Base-by-base conservation (phyloP, 2,113 vertebrate species). In the Neopipo cinnamomea region DNA sequence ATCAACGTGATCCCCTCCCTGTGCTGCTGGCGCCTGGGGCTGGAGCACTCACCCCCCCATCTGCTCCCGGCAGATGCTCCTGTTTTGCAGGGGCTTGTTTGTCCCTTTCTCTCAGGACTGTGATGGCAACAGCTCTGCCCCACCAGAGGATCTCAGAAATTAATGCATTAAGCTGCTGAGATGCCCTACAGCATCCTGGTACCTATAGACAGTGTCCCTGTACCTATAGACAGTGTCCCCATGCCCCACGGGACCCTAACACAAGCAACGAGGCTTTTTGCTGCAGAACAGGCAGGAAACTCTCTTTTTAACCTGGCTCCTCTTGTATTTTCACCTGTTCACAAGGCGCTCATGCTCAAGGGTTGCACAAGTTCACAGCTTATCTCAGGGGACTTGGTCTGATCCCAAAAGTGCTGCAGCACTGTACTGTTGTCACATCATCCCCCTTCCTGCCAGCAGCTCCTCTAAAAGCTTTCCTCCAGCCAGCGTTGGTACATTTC, bases 11-110 rank as follows among this genome's bases (percentile, higher is more conserved):
- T 94, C 83, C 72, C 81, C 82, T 50, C 16, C 70, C 68, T 1
- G 11, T 9, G 14, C 93, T 93, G 70, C 85, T 94, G 93, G 85
- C 67, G 71, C 94, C 96, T 39, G 50, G 44, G 76, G 68, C 77
- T 25, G 20, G 63, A 61, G 44, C 8, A 0, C 76, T 73, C 5
- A 0, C 47, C 49, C 84, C 89, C 80, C 61, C 91, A 83, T 93
- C 93, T 97, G 95, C 88, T 91, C 70, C 86, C 12, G 0, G 84
- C 97, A 97, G 96, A 96, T 97, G 96, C 73, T 96, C 23, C 41
- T 96, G 96, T 96, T 96, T 97, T 97, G 77, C 19, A 92, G 90
- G 88, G 87, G 37, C 72, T 94, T 95, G 94, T 96, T 97, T 97
- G 95, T 93, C 83, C 83, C 88, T 96, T 88, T 91, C 91, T 58